Evolutionary conservation across 2,888 invertebrate species (phyloP).

Genomic region (Dolichopus griseipennis): DNA sequence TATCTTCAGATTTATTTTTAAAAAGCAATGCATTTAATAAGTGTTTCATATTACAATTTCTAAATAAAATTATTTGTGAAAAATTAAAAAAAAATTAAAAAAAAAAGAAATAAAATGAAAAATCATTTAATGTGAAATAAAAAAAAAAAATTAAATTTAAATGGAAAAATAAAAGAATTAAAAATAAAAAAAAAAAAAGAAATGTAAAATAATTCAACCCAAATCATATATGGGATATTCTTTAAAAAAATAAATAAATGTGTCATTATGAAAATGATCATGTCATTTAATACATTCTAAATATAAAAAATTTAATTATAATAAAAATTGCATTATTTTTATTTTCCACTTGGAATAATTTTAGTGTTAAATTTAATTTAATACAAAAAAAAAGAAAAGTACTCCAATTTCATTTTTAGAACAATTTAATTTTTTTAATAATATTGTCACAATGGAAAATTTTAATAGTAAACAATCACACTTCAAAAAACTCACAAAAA

Average conservation of each 20-base stretch:
- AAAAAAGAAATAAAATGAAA: too few species aligned
- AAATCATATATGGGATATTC: not conserved
- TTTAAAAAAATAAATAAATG: not conserved
- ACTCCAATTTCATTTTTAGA: not conserved
- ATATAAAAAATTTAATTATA: not conserved
- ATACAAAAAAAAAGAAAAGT: not conserved
- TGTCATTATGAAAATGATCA: not conserved
- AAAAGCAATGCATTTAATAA: not conserved
- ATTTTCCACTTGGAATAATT: not conserved
- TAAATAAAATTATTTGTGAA: too few species aligned
- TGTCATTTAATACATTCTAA: not conserved
- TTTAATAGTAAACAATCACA: not conserved
- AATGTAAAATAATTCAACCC: conserved; percentile 4
- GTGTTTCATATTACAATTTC: too few species aligned
- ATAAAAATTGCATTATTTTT: not conserved
- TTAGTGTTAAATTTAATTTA: not conserved
- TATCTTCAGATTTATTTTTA: not conserved
- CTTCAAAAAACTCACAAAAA: not conserved
- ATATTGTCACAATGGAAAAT: not conserved
- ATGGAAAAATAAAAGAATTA: not conserved
- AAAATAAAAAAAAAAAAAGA: not conserved
- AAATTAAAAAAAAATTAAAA: too few species aligned
- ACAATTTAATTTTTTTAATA: not conserved
- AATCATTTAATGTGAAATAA: too few species aligned
- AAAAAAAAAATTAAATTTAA: not conserved